Conservation (phyloP, 2,888 invertebrate species). For the Gymnocheta viridis region DNA sequence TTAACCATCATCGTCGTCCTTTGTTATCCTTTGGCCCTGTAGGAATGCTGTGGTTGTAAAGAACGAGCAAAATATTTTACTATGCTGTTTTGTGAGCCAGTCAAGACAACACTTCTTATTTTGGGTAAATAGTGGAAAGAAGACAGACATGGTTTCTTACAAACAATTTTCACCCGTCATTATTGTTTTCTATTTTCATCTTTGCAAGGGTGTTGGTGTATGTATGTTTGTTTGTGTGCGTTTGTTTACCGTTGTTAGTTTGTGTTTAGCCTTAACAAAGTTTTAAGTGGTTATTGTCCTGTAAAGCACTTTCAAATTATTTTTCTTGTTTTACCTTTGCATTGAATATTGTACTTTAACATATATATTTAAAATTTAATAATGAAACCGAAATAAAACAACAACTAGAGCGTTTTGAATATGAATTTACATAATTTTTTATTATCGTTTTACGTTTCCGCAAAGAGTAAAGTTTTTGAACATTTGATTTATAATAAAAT, state of each 20-base stretch:
- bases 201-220: neutral
- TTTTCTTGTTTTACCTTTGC: constrained; percentile 14
- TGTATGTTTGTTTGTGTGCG: neutral
- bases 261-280: constrained; percentile 48
- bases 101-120: constrained; percentile 52
- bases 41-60: constrained; percentile 12
- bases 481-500: neutral
- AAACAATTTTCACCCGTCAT: constrained; percentile 35
- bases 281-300: constrained; percentile 69
- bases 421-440: neutral
- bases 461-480: neutral
- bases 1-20: neutral
- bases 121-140: constrained; percentile 56
- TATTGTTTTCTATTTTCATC: constrained; percentile 19
- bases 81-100: constrained; percentile 20
- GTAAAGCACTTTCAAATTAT: constrained; percentile 65
- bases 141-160: constrained; percentile 24
- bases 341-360: constrained; percentile 21
- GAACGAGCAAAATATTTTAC: neutral
- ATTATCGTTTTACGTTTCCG: neutral
- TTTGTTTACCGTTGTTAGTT: neutral
- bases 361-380: constrained; percentile 62
- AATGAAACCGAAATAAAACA: constrained; percentile 12
- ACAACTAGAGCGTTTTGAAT: neutral
- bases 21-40: constrained; percentile 7